These are phyloP conservation scores for Meteorus cinctellus DNA, from an alignment of 2,888 invertebrate genomes.

Conservation along the genomic window DNA sequence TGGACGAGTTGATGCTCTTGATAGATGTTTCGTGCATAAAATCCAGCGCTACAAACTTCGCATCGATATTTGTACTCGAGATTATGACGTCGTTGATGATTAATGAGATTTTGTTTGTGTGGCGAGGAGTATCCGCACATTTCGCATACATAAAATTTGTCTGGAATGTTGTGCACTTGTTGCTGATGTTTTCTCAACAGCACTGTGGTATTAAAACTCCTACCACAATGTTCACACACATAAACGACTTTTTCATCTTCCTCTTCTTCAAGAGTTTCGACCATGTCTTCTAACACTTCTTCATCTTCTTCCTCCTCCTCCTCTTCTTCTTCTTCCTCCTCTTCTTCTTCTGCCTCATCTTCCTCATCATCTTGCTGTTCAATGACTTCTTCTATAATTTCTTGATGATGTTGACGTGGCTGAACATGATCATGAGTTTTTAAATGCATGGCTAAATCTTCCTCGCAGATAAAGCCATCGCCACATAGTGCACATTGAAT, in stretches of 20 bases:
- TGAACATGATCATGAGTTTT: slow-evolving; percentile 55
- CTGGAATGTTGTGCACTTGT: slow-evolving; percentile 53
- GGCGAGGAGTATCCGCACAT: slow-evolving; percentile 64
- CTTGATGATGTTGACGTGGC: slow-evolving; percentile 31
- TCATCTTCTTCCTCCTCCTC: slow-evolving; percentile 36
- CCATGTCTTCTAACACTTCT: slow-evolving; percentile 18
- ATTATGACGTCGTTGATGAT: slow-evolving; percentile 64
- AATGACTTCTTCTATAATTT: slow-evolving; percentile 14
- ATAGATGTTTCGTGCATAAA: slow-evolving; percentile 63
- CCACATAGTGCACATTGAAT: slow-evolving; percentile 64
- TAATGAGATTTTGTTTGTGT: slow-evolving; percentile 61
- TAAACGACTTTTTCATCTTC: slow-evolving; percentile 50
- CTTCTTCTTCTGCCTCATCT: not conserved
- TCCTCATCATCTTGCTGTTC: slow-evolving; percentile 26
- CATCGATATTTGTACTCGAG: slow-evolving; percentile 69
- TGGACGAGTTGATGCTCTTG: slow-evolving; percentile 67
- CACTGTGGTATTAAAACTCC: slow-evolving; percentile 51
- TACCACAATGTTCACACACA: slow-evolving; percentile 62
- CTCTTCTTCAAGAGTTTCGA: slow-evolving; percentile 22
- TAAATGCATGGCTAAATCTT: slow-evolving; percentile 52
- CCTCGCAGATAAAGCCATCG: slow-evolving; percentile 58
- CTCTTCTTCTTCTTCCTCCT: slow-evolving; percentile 13
- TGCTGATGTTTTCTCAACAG: slow-evolving; percentile 53
- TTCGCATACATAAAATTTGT: slow-evolving; percentile 62
- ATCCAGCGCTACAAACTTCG: slow-evolving; percentile 66